Percentiles rank a stretch among this genome's conserved stretches.
phyloP scores from a whole-genome alignment of 2,888 invertebrate species.

The Drosophila flavopinicola region DNA sequence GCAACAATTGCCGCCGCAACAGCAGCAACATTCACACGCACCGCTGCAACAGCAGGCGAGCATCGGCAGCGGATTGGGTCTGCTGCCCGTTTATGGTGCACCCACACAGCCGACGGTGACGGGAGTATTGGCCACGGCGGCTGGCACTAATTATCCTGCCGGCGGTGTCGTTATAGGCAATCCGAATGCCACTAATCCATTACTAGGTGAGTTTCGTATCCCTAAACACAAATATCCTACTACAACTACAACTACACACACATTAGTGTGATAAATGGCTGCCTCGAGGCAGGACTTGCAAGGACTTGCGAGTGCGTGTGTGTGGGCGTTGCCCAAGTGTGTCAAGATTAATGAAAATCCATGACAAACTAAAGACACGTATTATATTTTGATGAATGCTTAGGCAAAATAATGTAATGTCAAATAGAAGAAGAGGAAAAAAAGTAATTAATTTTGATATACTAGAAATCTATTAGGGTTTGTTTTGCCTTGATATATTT shows the following conservation, averaged over 20 bases:
- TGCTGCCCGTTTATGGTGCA: slow-evolving; percentile 65
- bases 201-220: slow-evolving; percentile 72
- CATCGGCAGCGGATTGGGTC: slow-evolving; percentile 58
- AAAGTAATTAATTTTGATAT: slow-evolving; percentile 28
- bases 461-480: not conserved
- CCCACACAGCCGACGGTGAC: slow-evolving; percentile 65
- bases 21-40: slow-evolving; percentile 47
- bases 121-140: slow-evolving; percentile 40
- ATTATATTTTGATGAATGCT: slow-evolving; percentile 48
- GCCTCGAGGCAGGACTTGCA: slow-evolving; percentile 1
- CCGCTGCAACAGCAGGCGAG: slow-evolving; percentile 68
- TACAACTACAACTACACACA: not conserved
- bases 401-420: slow-evolving; percentile 17
- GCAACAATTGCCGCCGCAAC: slow-evolving; percentile 29
- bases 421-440: slow-evolving; percentile 7
- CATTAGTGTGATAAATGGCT: slow-evolving; percentile 36
- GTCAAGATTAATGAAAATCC: slow-evolving; percentile 56
- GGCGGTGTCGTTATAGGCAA: slow-evolving; percentile 82
- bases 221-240: not conserved
- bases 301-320: not conserved
- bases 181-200: slow-evolving; percentile 81
- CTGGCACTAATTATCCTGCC: slow-evolving; percentile 66
- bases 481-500: no score
- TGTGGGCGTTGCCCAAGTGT: slow-evolving; percentile 25
- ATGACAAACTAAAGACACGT: slow-evolving; percentile 43